Evolutionary conservation across 2,797 vertebrate genomes (phyloP), one percentile per base, ranked within the genome.

Genomic region (Rhodeus uyekii): DNA sequence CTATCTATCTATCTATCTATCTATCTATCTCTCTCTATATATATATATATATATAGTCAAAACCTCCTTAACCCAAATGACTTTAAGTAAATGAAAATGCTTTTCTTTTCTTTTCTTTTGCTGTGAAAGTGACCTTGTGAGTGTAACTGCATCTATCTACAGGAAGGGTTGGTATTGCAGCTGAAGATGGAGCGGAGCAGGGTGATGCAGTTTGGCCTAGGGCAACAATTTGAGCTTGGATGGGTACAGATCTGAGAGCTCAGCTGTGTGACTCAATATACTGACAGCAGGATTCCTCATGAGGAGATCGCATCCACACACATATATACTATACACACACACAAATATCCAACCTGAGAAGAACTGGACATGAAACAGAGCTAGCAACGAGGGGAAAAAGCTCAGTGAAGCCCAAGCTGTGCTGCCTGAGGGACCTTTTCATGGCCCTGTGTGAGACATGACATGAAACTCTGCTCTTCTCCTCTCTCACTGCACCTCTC

Each of bases 281-380:
- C 88, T 91, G 80, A 88, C 83, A 91, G 84, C 87, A 89, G 89
- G 72, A 76, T 6, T 44, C 24, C 48, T 46, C 48, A 14, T 1
- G 24, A 82, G 46, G 36, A 85, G 88, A 80, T 68, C 27, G 29
- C 6, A 6, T 29, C 29, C 18, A 55, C 55, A 48, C 34, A 48
- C 63, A 82, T 46, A 84, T 24, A 74, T 8, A 78, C 29, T 3
- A 46, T 22, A 53, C 14, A 68, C 29, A 60, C 38, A 67, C 32
- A 36, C 60, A 63, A 24, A 63, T 27, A 75, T 67, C 38, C 61
- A 65, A 42, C 60, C 71, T 65, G 44, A 61, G 38, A 65, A 50
- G 71, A 69, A 16, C 10, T 16, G 13, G 39, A 75, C 48, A 67
- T 61, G 12, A 38, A 48, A 58, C n/a, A 36, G 69, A 46, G 36